phyloP scores from a whole-genome alignment of 2,888 invertebrate genomes.

The Incurvaria masculella region DNA sequence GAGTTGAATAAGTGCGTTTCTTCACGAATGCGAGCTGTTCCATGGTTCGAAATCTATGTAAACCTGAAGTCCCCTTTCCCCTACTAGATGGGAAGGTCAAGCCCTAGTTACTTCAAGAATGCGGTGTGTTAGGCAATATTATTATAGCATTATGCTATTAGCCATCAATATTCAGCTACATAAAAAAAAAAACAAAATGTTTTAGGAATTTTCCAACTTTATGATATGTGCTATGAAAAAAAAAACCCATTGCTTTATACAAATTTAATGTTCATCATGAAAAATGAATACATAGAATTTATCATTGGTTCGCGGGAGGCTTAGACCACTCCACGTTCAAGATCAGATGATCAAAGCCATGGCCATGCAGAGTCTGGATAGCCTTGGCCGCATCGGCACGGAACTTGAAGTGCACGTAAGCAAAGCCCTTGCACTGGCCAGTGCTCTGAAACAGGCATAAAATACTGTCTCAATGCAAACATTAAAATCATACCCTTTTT shows the following conservation, averaged over 20 bases:
- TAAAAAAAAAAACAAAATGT: neutral
- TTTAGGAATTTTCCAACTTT: neutral
- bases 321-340: conserved; percentile 99
- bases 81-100: too few relatives aligned
- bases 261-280: neutral
- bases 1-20: too few relatives aligned
- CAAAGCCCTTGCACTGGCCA: conserved; percentile 93
- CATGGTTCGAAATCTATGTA: too few relatives aligned
- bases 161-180: too few relatives aligned
- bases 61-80: too few relatives aligned
- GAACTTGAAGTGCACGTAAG: conserved; percentile 95
- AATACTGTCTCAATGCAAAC: too few relatives aligned
- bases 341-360: conserved; percentile 97
- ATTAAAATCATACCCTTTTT: conserved; percentile 1
- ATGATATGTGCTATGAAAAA: too few relatives aligned
- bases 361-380: conserved; percentile 83
- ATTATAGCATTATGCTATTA: too few relatives aligned
- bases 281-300: neutral
- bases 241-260: neutral
- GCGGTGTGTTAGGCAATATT: too few relatives aligned
- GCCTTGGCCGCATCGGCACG: conserved; percentile 90
- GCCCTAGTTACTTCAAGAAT: too few relatives aligned
- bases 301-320: conserved; percentile 59
- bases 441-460: conserved; percentile 53
- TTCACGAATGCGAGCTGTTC: too few relatives aligned